Percentiles rank a stretch among this genome's conserved stretches.
phyloP scores from a whole-genome alignment of 1,140 invertebrate species.

The Bilobella aurantiaca region DNA sequence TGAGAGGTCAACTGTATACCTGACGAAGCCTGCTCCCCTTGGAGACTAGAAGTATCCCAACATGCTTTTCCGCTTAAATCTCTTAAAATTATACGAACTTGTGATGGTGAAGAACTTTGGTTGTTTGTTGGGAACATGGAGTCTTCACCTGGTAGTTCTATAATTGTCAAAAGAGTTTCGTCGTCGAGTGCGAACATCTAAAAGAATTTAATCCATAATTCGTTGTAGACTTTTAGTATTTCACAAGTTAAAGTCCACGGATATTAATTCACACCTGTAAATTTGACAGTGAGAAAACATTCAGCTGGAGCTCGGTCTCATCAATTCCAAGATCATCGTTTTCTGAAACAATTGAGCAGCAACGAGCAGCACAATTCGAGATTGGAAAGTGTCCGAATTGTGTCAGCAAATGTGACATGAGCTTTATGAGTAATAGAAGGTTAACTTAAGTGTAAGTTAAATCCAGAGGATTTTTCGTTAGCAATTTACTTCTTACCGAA shows the following conservation, averaged over 20 bases:
- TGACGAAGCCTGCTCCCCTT: conserved; percentile 39
- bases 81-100: conserved; percentile 72
- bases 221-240: too few species aligned
- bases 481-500: conserved; percentile 42
- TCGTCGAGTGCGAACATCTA: conserved; percentile 76
- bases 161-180: conserved; percentile 69
- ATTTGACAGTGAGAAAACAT: conserved; percentile 77
- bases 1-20: too few species aligned
- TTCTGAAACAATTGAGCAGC: conserved; percentile 79
- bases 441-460: too few species aligned
- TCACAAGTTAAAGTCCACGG: not conserved
- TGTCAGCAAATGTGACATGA: conserved; percentile 69
- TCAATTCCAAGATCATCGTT: conserved; percentile 72
- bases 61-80: conserved; percentile 93
- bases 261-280: conserved; percentile 47
- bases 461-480: too few species aligned
- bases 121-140: conserved; percentile 44
- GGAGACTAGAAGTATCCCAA: conserved; percentile 87
- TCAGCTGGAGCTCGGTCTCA: conserved; percentile 56
- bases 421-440: too few species aligned
- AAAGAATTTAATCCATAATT: conserved; percentile 39
- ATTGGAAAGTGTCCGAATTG: conserved; percentile 82
- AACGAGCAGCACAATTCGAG: conserved; percentile 61
- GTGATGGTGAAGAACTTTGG: conserved; percentile 40
- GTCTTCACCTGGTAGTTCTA: conserved; percentile 81